Conservation (phyloP, 1,140 invertebrate genomes). For the Micrasema minimum region DNA sequence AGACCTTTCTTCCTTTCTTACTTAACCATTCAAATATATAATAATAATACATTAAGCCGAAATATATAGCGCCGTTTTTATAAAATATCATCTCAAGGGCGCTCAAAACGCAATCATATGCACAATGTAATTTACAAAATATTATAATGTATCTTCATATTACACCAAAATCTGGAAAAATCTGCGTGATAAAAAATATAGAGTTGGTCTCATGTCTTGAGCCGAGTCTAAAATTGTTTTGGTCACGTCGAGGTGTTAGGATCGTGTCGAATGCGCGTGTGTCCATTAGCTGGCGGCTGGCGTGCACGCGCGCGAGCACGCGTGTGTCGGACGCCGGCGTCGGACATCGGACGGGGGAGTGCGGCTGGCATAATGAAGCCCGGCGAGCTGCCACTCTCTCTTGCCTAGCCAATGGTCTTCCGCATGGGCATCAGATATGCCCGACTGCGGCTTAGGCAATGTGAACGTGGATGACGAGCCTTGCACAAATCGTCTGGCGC, state of each 20-base stretch:
- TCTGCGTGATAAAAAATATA: no score
- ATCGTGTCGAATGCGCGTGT: not conserved
- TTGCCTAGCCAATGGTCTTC: not conserved
- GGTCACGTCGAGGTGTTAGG: not conserved
- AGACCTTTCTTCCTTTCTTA: no score
- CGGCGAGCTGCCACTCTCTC: constrained; percentile 3
- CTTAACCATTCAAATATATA: not conserved
- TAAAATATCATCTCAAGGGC: no score
- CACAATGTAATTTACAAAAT: no score
- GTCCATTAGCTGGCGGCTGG: not conserved
- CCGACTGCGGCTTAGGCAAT: constrained; percentile 5
- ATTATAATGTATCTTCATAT: no score
- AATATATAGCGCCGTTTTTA: no score
- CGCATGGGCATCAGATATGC: constrained; percentile 18
- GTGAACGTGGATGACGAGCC: not conserved
- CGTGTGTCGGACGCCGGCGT: not conserved
- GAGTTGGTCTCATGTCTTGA: no score
- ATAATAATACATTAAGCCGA: not conserved
- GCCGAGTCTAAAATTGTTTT: not conserved
- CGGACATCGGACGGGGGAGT: not conserved
- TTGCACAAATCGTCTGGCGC: not conserved
- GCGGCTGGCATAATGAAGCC: not conserved
- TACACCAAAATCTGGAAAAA: no score
- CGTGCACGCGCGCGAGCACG: no score
- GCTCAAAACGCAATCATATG: no score